Percentiles rank a stretch among this genome's conserved stretches.
Conservation (phyloP, 2,797 vertebrate species). For the Typhlichthys eigenmanni region DNA sequence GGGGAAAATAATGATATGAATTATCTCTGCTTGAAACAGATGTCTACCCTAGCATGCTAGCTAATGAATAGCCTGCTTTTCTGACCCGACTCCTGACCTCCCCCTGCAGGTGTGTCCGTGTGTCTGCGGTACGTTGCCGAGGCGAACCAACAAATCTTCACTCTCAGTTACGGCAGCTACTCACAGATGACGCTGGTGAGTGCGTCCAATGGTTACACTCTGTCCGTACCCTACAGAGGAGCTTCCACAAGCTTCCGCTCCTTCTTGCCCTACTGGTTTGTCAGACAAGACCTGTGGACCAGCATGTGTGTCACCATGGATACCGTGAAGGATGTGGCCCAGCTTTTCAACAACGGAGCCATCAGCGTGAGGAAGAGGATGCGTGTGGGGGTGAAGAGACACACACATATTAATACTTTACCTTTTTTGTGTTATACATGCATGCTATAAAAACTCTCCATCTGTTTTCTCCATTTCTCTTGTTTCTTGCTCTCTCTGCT, state of each 20-base stretch:
- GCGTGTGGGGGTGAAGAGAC: slow-evolving; percentile 5
- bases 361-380: slow-evolving; percentile 58
- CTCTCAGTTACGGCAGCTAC: slow-evolving; percentile 17
- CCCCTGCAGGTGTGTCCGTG: slow-evolving; percentile 52
- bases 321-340: slow-evolving; percentile 24
- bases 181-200: accelerated
- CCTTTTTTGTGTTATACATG: no score
- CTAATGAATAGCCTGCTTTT: no score
- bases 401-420: not conserved
- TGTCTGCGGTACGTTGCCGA: slow-evolving; percentile 55
- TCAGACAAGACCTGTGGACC: slow-evolving; percentile 35
- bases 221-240: accelerated
- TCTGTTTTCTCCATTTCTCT: no score
- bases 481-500: no score
- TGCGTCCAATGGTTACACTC: accelerated
- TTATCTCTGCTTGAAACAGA: no score
- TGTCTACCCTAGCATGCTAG: no score
- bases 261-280: not conserved
- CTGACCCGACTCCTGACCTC: no score
- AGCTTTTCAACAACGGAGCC: slow-evolving; percentile 38
- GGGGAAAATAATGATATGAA: not conserved
- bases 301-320: slow-evolving; percentile 58
- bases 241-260: accelerated
- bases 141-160: not conserved
- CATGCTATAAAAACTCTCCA: no score